Conservation (phyloP, 2,888 invertebrate genomes). For the Netelia fuscicornis region DNA sequence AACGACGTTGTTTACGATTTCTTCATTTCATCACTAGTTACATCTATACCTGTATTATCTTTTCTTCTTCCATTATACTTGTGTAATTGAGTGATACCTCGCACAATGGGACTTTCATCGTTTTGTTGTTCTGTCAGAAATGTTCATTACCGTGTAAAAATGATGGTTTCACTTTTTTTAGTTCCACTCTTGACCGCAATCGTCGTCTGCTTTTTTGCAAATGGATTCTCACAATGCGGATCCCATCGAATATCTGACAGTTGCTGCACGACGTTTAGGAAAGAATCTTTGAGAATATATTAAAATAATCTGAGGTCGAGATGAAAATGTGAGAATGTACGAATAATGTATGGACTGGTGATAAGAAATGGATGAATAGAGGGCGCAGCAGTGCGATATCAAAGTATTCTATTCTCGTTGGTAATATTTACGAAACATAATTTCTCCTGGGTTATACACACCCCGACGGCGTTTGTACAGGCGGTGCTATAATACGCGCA, state of each 20-base stretch:
- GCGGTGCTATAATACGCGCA: conserved; percentile 18
- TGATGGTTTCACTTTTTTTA: neutral
- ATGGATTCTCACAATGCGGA: no score
- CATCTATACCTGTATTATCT: conserved; percentile 1
- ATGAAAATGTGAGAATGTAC: neutral
- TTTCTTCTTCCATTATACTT: conserved; percentile 31
- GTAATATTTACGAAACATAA: conserved; percentile 57
- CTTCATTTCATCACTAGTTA: conserved; percentile 17
- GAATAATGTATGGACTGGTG: neutral
- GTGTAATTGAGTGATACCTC: conserved; percentile 16
- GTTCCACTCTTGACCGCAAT: neutral
- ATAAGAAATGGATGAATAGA: conserved; percentile 17
- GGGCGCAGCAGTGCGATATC: conserved; percentile 18
- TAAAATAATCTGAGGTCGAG: neutral
- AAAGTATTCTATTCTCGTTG: neutral
- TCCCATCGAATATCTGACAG: no score
- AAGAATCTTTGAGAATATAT: neutral
- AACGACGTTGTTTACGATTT: conserved; percentile 26
- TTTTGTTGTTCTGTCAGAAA: neutral
- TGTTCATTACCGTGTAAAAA: neutral
- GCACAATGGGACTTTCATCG: neutral
- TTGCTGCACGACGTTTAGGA: neutral
- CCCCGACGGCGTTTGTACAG: conserved; percentile 50
- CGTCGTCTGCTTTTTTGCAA: no score
- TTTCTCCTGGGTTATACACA: conserved; percentile 50